Conservation (phyloP, 2,888 invertebrate genomes). For the Epinotia demarniana region DNA sequence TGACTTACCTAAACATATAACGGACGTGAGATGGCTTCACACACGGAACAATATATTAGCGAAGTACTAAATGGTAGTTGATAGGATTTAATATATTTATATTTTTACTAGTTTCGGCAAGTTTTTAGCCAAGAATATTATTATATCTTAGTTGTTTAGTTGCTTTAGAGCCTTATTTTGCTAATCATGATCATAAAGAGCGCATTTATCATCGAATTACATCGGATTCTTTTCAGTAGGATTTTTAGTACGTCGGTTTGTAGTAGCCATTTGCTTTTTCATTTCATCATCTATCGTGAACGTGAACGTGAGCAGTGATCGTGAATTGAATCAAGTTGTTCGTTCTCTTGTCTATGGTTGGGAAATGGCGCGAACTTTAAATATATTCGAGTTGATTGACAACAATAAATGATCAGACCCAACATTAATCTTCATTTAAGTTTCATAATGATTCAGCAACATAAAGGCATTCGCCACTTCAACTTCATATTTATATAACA, state of each 20-base stretch:
- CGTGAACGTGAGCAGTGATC: slow-evolving; percentile 42
- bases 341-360: slow-evolving; percentile 41
- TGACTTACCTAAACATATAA: slow-evolving; percentile 43
- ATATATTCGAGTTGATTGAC: background rate
- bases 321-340: slow-evolving; percentile 45
- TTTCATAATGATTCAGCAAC: background rate
- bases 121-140: slow-evolving; percentile 72
- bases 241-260: slow-evolving; percentile 77
- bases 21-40: slow-evolving; percentile 42
- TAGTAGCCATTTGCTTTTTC: slow-evolving; percentile 84
- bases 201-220: slow-evolving; percentile 86
- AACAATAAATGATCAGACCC: background rate
- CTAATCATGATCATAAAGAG: slow-evolving; percentile 84
- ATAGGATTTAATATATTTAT: slow-evolving; percentile 64
- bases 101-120: slow-evolving; percentile 61
- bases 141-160: slow-evolving; percentile 67
- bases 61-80: slow-evolving; percentile 67
- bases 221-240: slow-evolving; percentile 81
- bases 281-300: slow-evolving; percentile 68
- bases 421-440: background rate
- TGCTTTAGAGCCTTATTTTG: slow-evolving; percentile 80
- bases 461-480: background rate
- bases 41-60: slow-evolving; percentile 38
- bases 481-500: background rate
- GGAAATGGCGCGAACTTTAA: slow-evolving; percentile 36